phyloP scores from a whole-genome alignment of 2,888 invertebrate genomes.

The Cryptophagus acutangulus region DNA sequence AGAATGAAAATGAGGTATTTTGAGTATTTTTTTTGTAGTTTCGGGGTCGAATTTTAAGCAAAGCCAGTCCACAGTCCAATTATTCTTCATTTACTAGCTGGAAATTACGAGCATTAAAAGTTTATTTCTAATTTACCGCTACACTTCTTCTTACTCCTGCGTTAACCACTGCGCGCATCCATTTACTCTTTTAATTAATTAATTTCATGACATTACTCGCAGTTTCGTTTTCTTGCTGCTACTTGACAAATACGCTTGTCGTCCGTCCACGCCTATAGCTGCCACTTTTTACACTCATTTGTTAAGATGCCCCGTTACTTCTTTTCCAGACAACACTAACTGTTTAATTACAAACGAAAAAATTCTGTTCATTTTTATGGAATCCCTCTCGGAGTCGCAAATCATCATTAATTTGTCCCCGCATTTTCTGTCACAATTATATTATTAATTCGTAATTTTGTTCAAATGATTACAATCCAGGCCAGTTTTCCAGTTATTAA shows the following conservation, averaged over 20 bases:
- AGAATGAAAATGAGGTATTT: no score
- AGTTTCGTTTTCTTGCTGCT: conserved; percentile 29
- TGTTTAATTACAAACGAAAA: conserved; percentile 25
- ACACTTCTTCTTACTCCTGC: conserved; percentile 33
- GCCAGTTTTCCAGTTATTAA: no score
- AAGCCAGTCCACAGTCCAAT: conserved; percentile 24
- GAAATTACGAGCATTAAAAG: conserved; percentile 39
- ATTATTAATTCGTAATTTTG: no score
- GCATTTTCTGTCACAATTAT: no score
- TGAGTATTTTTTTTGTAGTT: no score
- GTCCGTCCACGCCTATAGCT: conserved; percentile 23
- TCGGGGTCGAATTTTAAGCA: no score
- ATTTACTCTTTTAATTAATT: conserved; percentile 37
- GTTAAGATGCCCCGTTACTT: no score
- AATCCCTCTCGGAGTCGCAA: no score
- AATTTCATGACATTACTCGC: conserved; percentile 36
- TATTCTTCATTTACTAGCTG: conserved; percentile 36
- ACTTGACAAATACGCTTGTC: conserved; percentile 31
- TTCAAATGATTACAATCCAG: no score
- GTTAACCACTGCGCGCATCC: conserved; percentile 30
- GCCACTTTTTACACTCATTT: conserved; percentile 28
- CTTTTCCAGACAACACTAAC: conserved; percentile 30
- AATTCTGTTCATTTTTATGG: no score
- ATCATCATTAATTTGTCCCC: no score
- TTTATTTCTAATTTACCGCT: conserved; percentile 40